A percentile compares a stretch with the other conserved stretches of the same genome.
phyloP scores from a whole-genome alignment of 1,140 invertebrate species.

The Chionoecetes opilio region DNA sequence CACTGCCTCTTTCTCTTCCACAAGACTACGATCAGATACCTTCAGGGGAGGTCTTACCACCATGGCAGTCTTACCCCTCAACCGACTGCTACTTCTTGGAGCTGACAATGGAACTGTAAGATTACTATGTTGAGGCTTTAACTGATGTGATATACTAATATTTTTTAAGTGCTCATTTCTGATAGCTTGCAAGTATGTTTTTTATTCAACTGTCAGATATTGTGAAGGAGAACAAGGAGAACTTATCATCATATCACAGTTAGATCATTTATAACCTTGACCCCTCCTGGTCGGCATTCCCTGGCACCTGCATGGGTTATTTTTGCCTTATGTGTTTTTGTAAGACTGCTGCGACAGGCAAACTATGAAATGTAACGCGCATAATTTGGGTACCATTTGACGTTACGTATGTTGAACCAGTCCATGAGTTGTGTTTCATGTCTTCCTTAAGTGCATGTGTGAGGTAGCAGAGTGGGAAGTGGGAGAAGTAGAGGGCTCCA shows the following conservation, averaged over 20 bases:
- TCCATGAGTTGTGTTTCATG: too few relatives aligned
- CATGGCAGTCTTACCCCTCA: constrained; percentile 94
- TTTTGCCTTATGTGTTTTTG: too few relatives aligned
- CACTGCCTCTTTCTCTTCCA: constrained; percentile 91
- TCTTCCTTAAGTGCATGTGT: too few relatives aligned
- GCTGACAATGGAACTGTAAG: constrained; percentile 95
- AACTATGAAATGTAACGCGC: too few relatives aligned
- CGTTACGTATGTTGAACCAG: too few relatives aligned
- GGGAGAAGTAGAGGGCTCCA: too few relatives aligned
- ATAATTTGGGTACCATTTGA: too few relatives aligned
- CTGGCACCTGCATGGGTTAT: too few relatives aligned
- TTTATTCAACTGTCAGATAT: background rate
- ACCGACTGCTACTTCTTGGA: constrained; percentile 93
- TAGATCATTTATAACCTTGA: too few relatives aligned
- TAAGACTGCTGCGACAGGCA: too few relatives aligned
- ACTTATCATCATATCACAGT: constrained; percentile 8
- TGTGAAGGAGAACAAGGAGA: background rate
- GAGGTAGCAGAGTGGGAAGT: too few relatives aligned
- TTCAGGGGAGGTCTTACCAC: constrained; percentile 96
- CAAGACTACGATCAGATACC: constrained; percentile 93
- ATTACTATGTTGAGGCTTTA: constrained; percentile 89
- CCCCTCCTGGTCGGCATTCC: too few relatives aligned
- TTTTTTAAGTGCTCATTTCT: constrained; percentile 7
- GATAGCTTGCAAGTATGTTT: background rate
- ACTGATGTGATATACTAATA: constrained; percentile 4